phyloP scores from a whole-genome alignment of 2,797 vertebrate genomes.

The Danio kyathit region DNA sequence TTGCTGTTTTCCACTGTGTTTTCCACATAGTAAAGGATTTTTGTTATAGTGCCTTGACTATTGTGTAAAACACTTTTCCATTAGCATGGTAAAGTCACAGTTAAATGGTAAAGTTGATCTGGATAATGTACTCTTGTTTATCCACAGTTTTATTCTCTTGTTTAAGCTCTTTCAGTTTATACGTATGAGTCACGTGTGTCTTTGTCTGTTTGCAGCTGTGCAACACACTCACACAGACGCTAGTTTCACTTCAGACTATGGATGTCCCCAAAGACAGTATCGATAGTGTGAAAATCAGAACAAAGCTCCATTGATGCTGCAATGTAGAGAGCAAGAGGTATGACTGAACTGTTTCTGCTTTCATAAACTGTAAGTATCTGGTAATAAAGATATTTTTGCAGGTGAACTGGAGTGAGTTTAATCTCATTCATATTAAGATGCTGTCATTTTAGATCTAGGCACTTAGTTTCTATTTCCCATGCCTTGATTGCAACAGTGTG shows the following conservation, averaged over 20 bases:
- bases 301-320: conserved; percentile 3
- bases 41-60: too few relatives aligned
- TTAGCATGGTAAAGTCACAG: too few relatives aligned
- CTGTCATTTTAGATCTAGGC: background rate
- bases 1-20: too few relatives aligned
- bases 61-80: too few relatives aligned
- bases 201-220: conserved; percentile 34
- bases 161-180: background rate
- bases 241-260: conserved; percentile 29
- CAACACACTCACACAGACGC: background rate
- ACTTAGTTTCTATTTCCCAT: too few relatives aligned
- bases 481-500: background rate
- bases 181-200: background rate
- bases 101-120: background rate
- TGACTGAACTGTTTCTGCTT: background rate
- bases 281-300: conserved; percentile 21
- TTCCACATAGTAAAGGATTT: too few relatives aligned
- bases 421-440: background rate
- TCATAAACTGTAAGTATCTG: background rate
- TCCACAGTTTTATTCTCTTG: background rate
- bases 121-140: background rate
- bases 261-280: conserved; percentile 18
- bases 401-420: background rate
- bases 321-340: background rate
- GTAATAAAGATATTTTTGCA: conserved; percentile 3